Percentiles rank a stretch among this genome's conserved stretches.
These are phyloP conservation scores for Phalacrocorax pelagicus DNA, from an alignment of 2,113 vertebrate genomes.

Conservation along the genomic window DNA sequence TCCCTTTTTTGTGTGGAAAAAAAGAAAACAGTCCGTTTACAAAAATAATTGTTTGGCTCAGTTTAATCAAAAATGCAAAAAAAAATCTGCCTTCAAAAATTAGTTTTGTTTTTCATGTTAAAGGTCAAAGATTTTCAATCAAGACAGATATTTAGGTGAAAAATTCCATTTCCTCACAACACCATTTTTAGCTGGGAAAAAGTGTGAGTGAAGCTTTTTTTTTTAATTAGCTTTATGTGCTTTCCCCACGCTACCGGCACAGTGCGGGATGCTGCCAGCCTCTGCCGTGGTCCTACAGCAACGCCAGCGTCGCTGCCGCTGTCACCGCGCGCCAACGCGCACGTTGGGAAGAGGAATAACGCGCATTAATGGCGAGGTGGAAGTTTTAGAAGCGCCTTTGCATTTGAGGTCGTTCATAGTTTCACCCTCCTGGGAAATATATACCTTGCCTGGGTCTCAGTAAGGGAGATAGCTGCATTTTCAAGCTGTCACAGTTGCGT, in stretches of 20 bases:
- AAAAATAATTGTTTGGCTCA: background rate
- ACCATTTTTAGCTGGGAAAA: background rate
- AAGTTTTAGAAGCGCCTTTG: background rate
- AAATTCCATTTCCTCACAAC: background rate
- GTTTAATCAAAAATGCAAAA: background rate
- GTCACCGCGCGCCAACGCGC: fast-evolving
- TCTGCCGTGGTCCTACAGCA: background rate
- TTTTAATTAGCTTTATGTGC: background rate
- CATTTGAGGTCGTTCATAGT: background rate
- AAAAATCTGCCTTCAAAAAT: background rate
- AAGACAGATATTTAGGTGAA: background rate
- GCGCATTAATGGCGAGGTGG: fast-evolving
- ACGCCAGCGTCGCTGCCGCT: fast-evolving
- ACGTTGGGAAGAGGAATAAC: fast-evolving
- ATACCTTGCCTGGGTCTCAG: background rate
- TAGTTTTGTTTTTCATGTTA: background rate
- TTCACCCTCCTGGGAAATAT: conserved; percentile 44
- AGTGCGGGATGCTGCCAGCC: background rate
- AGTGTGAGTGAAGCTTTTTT: background rate
- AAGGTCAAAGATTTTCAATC: conserved; percentile 32
- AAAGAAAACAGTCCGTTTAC: background rate
- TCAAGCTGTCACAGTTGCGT: background rate
- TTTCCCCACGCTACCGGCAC: fast-evolving
- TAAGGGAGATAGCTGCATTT: background rate
- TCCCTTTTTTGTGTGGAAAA: background rate